A percentile compares a stretch with the other conserved stretches of the same genome.
Evolutionary conservation across 2,797 vertebrate genomes (phyloP).

Genomic region (Chloroceryle inda): DNA sequence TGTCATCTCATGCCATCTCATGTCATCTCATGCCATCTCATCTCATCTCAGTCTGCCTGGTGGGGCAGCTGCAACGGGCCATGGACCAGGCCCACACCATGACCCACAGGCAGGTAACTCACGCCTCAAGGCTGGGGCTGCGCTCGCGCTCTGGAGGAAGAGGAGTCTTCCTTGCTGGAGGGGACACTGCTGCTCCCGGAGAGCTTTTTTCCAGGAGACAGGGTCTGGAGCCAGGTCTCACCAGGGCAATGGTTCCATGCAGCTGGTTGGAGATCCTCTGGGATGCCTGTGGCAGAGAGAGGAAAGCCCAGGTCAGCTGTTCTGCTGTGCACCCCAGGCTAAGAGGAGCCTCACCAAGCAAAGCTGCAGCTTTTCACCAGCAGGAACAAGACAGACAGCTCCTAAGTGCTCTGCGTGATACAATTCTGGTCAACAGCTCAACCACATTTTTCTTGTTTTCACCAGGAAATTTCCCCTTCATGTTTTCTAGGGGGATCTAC

Average conservation of each 20-base stretch:
- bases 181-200: not conserved
- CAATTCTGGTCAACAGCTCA: not conserved
- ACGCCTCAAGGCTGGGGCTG: conserved; percentile 74
- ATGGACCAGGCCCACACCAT: accelerated
- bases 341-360: not conserved
- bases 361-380: not conserved
- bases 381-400: not conserved
- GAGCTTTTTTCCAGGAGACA: conserved; percentile 38
- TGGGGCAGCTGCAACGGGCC: not conserved
- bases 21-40: accelerated
- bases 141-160: not conserved
- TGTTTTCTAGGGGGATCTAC: not conserved
- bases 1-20: not conserved
- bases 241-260: conserved; percentile 81
- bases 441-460: not conserved
- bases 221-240: conserved; percentile 69
- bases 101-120: not conserved
- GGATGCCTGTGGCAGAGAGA: conserved; percentile 59
- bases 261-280: conserved; percentile 84
- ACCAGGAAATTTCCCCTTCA: not conserved
- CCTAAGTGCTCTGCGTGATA: not conserved
- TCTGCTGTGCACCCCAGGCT: not conserved
- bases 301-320: not conserved
- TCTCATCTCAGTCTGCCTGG: accelerated
- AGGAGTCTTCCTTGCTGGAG: not conserved